Evolutionary conservation across 2,113 vertebrate genomes (phyloP).

Genomic region (Chaenogobius annularis): DNA sequence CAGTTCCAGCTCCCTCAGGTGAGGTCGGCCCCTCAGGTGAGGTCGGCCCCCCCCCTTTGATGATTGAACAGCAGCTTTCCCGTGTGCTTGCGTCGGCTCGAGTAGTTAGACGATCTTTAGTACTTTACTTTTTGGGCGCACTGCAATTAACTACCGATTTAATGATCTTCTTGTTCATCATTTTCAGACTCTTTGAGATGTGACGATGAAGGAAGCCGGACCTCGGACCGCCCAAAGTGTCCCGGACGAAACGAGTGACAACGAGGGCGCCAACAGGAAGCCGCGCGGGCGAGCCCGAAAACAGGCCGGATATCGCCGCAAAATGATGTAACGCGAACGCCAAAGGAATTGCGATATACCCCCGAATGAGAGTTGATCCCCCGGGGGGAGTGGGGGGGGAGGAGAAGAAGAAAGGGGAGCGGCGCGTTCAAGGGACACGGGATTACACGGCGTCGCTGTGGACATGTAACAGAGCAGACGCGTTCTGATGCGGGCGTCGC

Average conservation of each 20-base stretch:
- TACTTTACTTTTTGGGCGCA: too few species aligned
- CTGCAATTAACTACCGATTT: too few species aligned
- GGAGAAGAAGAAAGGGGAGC: too few species aligned
- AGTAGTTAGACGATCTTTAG: too few species aligned
- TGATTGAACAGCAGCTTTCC: too few species aligned
- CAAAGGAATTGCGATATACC: neutral
- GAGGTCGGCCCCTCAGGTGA: too few species aligned
- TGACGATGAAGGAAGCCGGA: slow-evolving; percentile 40
- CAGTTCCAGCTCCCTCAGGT: too few species aligned
- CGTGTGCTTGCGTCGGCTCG: too few species aligned
- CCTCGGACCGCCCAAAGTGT: slow-evolving; percentile 31
- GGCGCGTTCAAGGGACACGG: slow-evolving; percentile 19
- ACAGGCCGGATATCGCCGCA: neutral
- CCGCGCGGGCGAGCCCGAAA: neutral
- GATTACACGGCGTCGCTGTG: slow-evolving; percentile 19
- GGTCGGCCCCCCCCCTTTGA: too few species aligned
- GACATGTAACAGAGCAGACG: slow-evolving; percentile 24
- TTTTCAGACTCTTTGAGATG: slow-evolving; percentile 53
- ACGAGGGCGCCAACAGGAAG: slow-evolving; percentile 7
- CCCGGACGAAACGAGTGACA: slow-evolving; percentile 26
- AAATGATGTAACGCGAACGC: neutral
- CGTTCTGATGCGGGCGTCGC: slow-evolving; percentile 24
- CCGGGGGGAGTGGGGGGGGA: too few species aligned
- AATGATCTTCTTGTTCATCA: slow-evolving; percentile 11
- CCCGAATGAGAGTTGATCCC: slow-evolving; percentile 28